Evolutionary conservation across 2,888 invertebrate genomes (phyloP).

Genomic region (Diloba caeruleocephala): DNA sequence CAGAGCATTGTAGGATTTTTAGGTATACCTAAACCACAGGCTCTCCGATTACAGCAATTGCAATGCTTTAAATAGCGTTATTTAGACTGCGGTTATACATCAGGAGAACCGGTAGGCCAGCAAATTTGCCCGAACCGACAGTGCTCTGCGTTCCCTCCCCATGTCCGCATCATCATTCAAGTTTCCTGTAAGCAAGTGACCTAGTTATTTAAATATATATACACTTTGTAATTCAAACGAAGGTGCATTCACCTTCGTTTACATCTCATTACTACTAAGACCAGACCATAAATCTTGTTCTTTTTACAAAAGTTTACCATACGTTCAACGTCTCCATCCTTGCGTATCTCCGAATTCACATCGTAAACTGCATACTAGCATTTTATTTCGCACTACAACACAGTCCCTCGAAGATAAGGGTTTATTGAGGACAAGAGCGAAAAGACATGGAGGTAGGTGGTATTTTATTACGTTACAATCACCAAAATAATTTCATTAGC

Average conservation of each 20-base stretch:
- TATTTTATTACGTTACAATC: constrained; percentile 43
- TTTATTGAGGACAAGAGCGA: constrained; percentile 47
- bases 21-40: no score
- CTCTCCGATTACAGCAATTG: no score
- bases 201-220: no score
- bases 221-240: no score
- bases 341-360: constrained; percentile 44
- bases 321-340: constrained; percentile 25
- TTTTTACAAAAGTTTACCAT: constrained; percentile 44
- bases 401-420: constrained; percentile 47
- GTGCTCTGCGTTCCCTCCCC: no score
- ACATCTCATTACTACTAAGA: constrained; percentile 39
- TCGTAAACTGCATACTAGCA: constrained; percentile 57
- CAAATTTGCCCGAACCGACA: no score
- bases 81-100: no score
- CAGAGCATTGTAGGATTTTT: no score
- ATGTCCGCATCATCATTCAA: no score
- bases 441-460: constrained; percentile 37
- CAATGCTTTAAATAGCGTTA: no score
- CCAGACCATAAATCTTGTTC: constrained; percentile 27
- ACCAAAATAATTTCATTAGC: constrained; percentile 4
- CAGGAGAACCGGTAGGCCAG: no score
- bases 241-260: constrained; percentile 20
- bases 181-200: no score
- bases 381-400: constrained; percentile 56